Evolutionary conservation across 1,140 invertebrate species (phyloP).

Genomic region (Drosophila chauvacae): DNA sequence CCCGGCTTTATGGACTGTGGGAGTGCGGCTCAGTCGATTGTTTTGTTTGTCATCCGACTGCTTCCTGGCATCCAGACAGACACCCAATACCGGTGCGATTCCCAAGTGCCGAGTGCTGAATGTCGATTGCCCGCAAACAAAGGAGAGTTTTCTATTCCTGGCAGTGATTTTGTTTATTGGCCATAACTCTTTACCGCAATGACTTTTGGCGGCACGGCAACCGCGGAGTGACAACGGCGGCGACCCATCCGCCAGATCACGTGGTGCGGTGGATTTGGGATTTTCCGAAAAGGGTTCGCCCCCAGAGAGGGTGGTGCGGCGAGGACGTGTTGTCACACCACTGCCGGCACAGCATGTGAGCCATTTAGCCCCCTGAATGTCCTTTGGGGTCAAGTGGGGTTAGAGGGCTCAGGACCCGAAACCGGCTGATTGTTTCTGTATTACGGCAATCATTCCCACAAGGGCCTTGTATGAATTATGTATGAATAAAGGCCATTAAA

Average conservation of each 20-base stretch:
- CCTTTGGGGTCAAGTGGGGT: slow-evolving; percentile 41
- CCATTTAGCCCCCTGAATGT: slow-evolving; percentile 27
- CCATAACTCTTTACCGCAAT: slow-evolving; percentile 80
- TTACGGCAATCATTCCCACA: slow-evolving; percentile 18
- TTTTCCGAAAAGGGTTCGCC: slow-evolving; percentile 12
- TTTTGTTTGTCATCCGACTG: slow-evolving; percentile 45
- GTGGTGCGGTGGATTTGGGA: neutral
- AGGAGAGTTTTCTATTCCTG: slow-evolving; percentile 51
- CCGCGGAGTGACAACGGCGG: slow-evolving; percentile 42
- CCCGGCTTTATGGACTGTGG: slow-evolving; percentile 58
- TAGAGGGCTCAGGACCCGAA: slow-evolving; percentile 14
- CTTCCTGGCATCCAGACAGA: slow-evolving; percentile 10
- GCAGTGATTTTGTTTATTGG: slow-evolving; percentile 80
- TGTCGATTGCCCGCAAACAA: slow-evolving; percentile 56
- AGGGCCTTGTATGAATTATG: slow-evolving; percentile 35
- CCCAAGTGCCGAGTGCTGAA: slow-evolving; percentile 42
- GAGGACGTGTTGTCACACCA: slow-evolving; percentile 35
- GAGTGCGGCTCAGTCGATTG: slow-evolving; percentile 33
- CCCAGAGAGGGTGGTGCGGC: neutral
- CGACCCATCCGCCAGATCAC: slow-evolving; percentile 1
- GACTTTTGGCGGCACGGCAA: slow-evolving; percentile 42
- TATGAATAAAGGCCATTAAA: slow-evolving; percentile 23
- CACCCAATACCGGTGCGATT: slow-evolving; percentile 30
- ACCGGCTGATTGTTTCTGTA: slow-evolving; percentile 39
- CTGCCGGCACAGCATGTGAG: slow-evolving; percentile 32